Percentiles rank a stretch among this genome's conserved stretches.
phyloP scores from a whole-genome alignment of 2,888 invertebrate genomes.

The Cataglyphis rosenhaueri region DNA sequence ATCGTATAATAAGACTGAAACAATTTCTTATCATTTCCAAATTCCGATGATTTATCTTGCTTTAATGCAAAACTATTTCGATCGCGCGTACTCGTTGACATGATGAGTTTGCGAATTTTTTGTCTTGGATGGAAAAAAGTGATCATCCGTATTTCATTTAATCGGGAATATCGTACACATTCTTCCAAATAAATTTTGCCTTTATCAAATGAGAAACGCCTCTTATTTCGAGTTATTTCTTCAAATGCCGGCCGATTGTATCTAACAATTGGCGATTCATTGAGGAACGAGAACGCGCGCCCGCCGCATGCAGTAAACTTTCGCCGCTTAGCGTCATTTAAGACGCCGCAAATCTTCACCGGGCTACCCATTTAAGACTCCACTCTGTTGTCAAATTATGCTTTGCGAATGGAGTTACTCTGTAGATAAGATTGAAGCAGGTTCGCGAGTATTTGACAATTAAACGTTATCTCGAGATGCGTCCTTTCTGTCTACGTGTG shows the following conservation, averaged over 20 bases:
- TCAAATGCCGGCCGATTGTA: constrained; percentile 11
- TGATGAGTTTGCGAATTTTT: neutral
- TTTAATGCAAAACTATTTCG: neutral
- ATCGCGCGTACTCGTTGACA: neutral
- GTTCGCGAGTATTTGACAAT: constrained; percentile 2
- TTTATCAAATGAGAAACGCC: constrained; percentile 66
- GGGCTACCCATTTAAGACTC: constrained; percentile 44
- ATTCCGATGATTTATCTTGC: neutral
- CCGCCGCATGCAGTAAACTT: constrained; percentile 69
- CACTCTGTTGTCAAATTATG: constrained; percentile 16
- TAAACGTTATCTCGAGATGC: neutral
- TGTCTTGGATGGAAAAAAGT: neutral
- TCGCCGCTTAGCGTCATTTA: constrained; percentile 74
- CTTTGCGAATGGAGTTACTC: constrained; percentile 47
- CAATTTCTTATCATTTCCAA: neutral
- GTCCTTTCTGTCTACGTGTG: neutral
- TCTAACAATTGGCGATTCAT: neutral
- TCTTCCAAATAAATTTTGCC: constrained; percentile 71
- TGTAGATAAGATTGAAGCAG: constrained; percentile 2
- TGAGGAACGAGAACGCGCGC: constrained; percentile 39
- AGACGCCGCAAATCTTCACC: constrained; percentile 74
- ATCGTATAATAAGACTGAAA: neutral
- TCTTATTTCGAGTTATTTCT: constrained; percentile 54
- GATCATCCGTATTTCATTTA: constrained; percentile 13
- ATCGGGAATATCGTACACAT: constrained; percentile 62